phyloP scores from a whole-genome alignment of 2,797 vertebrate genomes.

The Fringilla coelebs region DNA sequence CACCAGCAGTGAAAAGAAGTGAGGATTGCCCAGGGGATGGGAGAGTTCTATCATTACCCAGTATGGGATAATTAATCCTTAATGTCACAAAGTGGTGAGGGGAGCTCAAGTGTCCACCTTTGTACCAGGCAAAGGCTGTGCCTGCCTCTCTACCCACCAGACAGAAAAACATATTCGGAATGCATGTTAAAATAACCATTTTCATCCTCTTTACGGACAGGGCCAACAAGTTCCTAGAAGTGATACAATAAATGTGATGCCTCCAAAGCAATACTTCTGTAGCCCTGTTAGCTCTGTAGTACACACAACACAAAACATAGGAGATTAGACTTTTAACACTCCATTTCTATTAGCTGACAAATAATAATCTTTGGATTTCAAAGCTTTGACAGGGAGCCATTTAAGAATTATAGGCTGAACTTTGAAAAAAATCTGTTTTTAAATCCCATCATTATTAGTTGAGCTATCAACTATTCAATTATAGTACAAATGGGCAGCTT shows the following conservation, averaged over 20 bases:
- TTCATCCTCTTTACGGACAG: neutral
- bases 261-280: neutral
- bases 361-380: conserved; percentile 39
- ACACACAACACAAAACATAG: neutral
- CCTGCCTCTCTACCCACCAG: neutral
- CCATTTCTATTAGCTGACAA: conserved; percentile 5
- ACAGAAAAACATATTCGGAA: neutral
- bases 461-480: conserved; percentile 1
- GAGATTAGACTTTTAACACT: conserved; percentile 12
- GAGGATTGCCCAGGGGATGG: neutral
- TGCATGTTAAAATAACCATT: neutral
- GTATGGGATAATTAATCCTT: neutral
- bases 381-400: neutral
- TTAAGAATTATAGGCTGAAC: conserved; percentile 37
- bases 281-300: neutral
- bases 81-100: neutral
- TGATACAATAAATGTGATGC: neutral
- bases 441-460: conserved; percentile 25
- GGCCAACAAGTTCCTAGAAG: neutral
- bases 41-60: neutral
- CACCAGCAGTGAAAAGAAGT: neutral
- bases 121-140: neutral
- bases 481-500: neutral
- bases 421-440: neutral
- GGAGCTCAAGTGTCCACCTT: neutral